These are phyloP conservation scores for Trichonephila clavipes DNA, from an alignment of 1,140 invertebrate species.

Conservation along the genomic window DNA sequence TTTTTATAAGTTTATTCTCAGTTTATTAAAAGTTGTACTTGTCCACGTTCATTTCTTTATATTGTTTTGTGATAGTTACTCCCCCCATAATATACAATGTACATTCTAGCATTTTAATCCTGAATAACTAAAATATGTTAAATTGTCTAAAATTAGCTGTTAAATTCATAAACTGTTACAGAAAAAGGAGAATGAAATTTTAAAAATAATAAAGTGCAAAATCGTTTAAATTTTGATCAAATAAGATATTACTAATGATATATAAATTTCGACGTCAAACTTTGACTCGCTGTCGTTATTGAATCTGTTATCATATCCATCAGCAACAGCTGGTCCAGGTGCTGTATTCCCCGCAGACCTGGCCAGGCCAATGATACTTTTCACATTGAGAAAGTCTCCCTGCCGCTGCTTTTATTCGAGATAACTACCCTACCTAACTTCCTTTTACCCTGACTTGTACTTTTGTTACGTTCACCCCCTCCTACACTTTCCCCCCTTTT, in stretches of 20 bases:
- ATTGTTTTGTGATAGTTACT: too few species aligned
- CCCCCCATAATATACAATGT: too few species aligned
- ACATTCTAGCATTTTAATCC: too few species aligned
- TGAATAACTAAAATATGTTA: too few species aligned
- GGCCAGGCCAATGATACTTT: slow-evolving; percentile 33
- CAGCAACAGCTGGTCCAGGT: slow-evolving; percentile 51
- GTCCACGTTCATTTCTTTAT: too few species aligned
- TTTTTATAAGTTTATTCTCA: too few species aligned
- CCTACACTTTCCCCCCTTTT: slow-evolving; percentile 58
- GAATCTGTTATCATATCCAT: slow-evolving; percentile 10
- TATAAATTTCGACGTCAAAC: not conserved
- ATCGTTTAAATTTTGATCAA: not conserved
- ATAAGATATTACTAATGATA: not conserved
- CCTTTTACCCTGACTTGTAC: slow-evolving; percentile 34
- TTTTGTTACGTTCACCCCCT: slow-evolving; percentile 57
- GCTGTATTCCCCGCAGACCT: slow-evolving; percentile 2
- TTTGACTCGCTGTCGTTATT: not conserved
- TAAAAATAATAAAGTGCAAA: not conserved
- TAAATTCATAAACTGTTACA: too few species aligned
- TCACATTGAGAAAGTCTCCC: slow-evolving; percentile 29
- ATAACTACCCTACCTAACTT: slow-evolving; percentile 66
- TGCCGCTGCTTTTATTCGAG: slow-evolving; percentile 52
- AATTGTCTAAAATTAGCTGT: too few species aligned
- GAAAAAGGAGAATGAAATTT: too few species aligned
- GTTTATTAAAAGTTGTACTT: too few species aligned